A percentile compares a stretch with the other conserved stretches of the same genome.
These are phyloP conservation scores for Malurus splendens DNA, from an alignment of 2,797 vertebrate species.

Conservation along the genomic window DNA sequence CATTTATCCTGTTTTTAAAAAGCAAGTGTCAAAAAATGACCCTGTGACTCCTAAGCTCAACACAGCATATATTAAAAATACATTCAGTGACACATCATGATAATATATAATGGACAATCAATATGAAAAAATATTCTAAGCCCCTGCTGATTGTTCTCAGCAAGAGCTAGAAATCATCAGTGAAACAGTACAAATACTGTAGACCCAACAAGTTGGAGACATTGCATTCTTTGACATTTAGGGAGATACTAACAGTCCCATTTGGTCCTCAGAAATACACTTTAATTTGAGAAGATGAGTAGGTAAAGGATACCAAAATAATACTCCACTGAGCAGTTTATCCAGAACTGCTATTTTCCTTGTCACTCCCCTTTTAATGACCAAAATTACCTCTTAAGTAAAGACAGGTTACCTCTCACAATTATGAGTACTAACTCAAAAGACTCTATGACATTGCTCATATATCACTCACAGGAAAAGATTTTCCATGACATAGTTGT, in stretches of 20 bases:
- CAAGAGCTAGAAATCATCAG: neutral
- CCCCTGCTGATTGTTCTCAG: neutral
- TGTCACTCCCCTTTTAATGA: neutral
- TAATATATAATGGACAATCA: neutral
- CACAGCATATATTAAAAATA: neutral
- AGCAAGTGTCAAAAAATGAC: neutral
- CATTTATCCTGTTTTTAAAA: neutral
- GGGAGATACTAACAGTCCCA: neutral
- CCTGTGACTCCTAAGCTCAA: neutral
- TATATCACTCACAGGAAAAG: constrained; percentile 94
- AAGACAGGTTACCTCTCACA: constrained; percentile 13
- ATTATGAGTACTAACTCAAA: constrained; percentile 26
- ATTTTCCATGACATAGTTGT: constrained; percentile 98
- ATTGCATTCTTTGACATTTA: neutral
- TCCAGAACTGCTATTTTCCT: neutral
- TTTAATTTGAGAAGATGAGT: neutral
- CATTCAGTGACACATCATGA: neutral
- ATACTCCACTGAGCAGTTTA: neutral
- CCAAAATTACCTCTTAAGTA: neutral
- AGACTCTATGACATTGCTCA: constrained; percentile 5
- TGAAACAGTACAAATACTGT: neutral
- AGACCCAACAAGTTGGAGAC: neutral
- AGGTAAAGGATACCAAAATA: neutral
- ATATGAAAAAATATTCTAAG: neutral
- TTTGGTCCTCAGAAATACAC: neutral